Evolutionary conservation across 2,113 vertebrate species (phyloP), one percentile per base, ranked within the genome.

Genomic region (Coptodon bakossiorum): DNA sequence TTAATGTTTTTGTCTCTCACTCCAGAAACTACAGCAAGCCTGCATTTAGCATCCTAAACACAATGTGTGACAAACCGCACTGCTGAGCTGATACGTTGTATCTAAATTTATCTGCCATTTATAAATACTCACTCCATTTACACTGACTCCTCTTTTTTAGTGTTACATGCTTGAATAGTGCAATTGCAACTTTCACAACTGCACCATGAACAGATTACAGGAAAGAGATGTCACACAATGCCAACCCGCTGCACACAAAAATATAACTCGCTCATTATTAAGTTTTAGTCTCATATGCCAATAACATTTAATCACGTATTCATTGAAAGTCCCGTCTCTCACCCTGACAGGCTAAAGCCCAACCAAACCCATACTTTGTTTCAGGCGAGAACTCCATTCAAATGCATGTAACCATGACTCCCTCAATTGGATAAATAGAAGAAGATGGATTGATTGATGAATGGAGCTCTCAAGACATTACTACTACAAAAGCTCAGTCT

Each of bases 401-500:
- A 22, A 22, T 22, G 22, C 22, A 22, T 22, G 22, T 22, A 22
- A 22, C 2, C 2, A 61, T 19, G 31, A 3, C 29, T 5, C 56
- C 14, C 6, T 63, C 17, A 63, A 36, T 7, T 63, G 59, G 16
- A 36, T 63, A 19, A 63, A 19, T 11, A 36, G 59, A 63, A 36
- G 16, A 36, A 61, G 56, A 29, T 16, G 4, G 7, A 59, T 59
- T 17, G 29, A 19, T 61, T 8, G 59, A 34, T 34, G 29, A 31
- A 63, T 63, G 59, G 16, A 63, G 16, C 59, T 11, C 29, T 31
- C 59, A 34, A n/a, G 19, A 38, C 13, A 38, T 66, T 66, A 66
- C 61, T 5, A 7, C 17, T 36, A 7, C 6, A 66, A 66, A 66
- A 36, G 6, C 0, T n/a, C 0, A 11, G 31, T 63, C 59, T 0